A percentile compares a stretch with the other conserved stretches of the same genome.
phyloP scores from a whole-genome alignment of 92 coral and sea anemone genomes.

The Pocillopora grandis region DNA sequence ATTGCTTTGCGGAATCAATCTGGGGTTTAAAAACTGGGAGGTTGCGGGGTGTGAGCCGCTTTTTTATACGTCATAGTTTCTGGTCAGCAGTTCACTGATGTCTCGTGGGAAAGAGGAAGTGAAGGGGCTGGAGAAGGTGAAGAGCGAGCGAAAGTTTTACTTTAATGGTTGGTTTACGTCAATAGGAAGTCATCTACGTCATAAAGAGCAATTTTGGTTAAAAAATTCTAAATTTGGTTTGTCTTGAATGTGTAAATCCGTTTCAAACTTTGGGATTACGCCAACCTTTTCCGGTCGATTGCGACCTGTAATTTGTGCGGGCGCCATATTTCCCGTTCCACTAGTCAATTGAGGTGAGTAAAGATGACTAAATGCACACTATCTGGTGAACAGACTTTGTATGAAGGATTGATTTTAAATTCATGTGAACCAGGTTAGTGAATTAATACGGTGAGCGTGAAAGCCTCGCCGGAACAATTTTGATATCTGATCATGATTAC shows the following conservation, averaged over 20 bases:
- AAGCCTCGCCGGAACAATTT: background rate
- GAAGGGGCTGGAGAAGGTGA: no score
- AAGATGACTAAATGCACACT: background rate
- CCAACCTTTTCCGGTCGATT: constrained; percentile 35
- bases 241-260: background rate
- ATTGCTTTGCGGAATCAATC: no score
- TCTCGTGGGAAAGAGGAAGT: no score
- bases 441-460: background rate
- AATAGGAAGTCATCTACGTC: constrained; percentile 24
- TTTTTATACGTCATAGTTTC: no score
- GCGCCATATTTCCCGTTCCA: background rate
- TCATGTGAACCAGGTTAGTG: background rate
- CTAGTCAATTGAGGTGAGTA: background rate
- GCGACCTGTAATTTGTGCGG: background rate
- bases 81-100: no score
- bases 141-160: background rate
- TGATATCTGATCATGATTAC: background rate
- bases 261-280: constrained; percentile 1
- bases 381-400: background rate
- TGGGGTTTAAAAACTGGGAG: no score
- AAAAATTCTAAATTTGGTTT: constrained; percentile 7
- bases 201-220: constrained; percentile 16
- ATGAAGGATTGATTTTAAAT: background rate
- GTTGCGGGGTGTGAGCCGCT: no score
- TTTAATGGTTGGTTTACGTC: constrained; percentile 1